phyloP scores from a whole-genome alignment of 2,888 invertebrate genomes.

The Flexamia atlantica region DNA sequence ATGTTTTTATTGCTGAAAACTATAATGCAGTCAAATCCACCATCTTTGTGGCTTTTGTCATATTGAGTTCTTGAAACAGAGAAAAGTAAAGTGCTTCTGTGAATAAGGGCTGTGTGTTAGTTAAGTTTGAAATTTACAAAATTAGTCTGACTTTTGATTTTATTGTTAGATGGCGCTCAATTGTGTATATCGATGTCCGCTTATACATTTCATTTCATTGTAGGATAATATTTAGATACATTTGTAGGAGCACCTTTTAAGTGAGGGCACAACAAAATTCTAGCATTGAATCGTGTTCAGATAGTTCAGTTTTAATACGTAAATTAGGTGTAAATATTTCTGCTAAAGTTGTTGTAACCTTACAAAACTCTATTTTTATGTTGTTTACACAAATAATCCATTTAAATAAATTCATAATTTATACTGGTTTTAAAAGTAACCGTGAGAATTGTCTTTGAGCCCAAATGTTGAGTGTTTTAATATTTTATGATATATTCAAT shows the following conservation, averaged over 20 bases:
- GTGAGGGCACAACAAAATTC: conserved; percentile 23
- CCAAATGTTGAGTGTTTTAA: no score
- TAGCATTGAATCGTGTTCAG: conserved; percentile 18
- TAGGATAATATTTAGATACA: conserved; percentile 1
- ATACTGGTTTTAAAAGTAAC: no score
- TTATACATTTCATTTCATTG: conserved; percentile 4
- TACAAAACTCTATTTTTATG: neutral
- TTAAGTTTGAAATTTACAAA: conserved; percentile 7
- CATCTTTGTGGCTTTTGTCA: no score
- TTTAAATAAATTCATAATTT: no score
- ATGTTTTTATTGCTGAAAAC: no score
- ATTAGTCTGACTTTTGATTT: neutral
- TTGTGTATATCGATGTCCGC: conserved; percentile 34
- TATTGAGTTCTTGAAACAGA: conserved; percentile 1
- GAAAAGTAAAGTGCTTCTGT: conserved; percentile 42
- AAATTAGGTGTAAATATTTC: conserved; percentile 5
- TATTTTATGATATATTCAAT: no score
- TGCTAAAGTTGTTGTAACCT: conserved; percentile 19
- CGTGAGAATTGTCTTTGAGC: no score
- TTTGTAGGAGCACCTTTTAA: conserved; percentile 27
- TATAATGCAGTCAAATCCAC: no score
- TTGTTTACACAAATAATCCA: no score
- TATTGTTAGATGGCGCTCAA: conserved; percentile 10
- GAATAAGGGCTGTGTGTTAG: conserved; percentile 52
- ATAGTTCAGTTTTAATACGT: conserved; percentile 31